Conservation (phyloP, 2,888 invertebrate species). For the Lamellibrachia columna region DNA sequence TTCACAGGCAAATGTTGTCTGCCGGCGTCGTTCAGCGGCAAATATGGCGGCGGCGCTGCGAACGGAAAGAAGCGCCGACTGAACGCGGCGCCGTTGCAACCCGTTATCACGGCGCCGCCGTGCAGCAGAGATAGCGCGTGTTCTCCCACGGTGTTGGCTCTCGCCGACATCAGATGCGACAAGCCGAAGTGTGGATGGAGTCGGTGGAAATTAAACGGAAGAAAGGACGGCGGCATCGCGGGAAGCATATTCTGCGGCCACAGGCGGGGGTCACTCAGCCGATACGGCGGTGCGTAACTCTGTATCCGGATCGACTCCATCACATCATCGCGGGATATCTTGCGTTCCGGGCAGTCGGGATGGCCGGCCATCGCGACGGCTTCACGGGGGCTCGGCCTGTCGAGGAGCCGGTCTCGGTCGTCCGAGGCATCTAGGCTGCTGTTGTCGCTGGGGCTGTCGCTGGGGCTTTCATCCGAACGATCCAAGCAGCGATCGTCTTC, state of each 20-base stretch:
- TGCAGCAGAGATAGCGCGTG: neutral
- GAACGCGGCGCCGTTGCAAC: neutral
- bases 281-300: neutral
- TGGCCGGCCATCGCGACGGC: neutral
- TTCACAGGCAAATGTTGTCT: neutral
- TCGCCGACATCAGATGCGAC: neutral
- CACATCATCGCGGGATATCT: neutral
- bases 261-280: neutral
- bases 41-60: neutral
- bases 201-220: conserved; percentile 3
- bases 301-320: conserved; percentile 5
- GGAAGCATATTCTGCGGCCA: neutral
- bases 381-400: neutral
- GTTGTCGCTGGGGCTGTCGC: neutral
- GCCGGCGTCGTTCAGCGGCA: neutral
- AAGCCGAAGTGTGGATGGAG: conserved; percentile 3
- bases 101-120: neutral
- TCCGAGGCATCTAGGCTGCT: neutral
- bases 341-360: neutral
- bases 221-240: neutral
- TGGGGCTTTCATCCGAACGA: neutral
- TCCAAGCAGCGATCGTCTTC: neutral
- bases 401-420: neutral
- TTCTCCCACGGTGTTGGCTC: neutral
- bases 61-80: neutral